Percentiles rank a stretch among this genome's conserved stretches.
Conservation (phyloP, 2,888 invertebrate genomes). For the Nasonovia ribisnigri region DNA sequence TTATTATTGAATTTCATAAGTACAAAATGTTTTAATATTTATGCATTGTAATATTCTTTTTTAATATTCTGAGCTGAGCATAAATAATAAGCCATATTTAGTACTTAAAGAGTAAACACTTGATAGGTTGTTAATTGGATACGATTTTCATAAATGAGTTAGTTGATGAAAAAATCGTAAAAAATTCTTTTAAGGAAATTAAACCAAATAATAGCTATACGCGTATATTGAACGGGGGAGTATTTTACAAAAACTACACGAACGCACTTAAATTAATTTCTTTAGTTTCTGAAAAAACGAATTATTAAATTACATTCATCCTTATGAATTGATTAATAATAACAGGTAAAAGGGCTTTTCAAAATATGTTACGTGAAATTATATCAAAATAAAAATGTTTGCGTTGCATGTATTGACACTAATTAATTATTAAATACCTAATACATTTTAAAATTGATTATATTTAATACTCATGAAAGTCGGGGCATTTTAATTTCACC, state of each 20-base stretch:
- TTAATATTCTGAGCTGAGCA: background rate
- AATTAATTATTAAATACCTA: background rate
- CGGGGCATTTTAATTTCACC: background rate
- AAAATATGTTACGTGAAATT: background rate
- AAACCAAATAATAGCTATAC: background rate
- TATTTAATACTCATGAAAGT: background rate
- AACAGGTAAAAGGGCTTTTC: too few relatives aligned
- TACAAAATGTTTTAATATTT: background rate
- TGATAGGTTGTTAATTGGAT: background rate
- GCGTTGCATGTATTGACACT: background rate
- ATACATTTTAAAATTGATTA: background rate
- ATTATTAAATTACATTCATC: slow-evolving; percentile 6
- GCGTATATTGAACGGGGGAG: background rate
- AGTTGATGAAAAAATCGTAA: background rate
- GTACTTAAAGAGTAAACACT: background rate
- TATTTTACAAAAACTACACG: background rate
- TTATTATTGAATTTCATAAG: background rate
- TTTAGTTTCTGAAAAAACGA: background rate
- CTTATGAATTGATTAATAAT: background rate
- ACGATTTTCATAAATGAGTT: background rate
- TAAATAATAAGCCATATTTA: background rate
- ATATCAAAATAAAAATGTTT: background rate
- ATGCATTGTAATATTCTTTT: background rate
- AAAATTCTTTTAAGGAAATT: background rate
- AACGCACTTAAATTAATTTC: slow-evolving; percentile 1